These are phyloP conservation scores for Arion vulgaris DNA, from an alignment of 1,140 invertebrate genomes.

Conservation along the genomic window DNA sequence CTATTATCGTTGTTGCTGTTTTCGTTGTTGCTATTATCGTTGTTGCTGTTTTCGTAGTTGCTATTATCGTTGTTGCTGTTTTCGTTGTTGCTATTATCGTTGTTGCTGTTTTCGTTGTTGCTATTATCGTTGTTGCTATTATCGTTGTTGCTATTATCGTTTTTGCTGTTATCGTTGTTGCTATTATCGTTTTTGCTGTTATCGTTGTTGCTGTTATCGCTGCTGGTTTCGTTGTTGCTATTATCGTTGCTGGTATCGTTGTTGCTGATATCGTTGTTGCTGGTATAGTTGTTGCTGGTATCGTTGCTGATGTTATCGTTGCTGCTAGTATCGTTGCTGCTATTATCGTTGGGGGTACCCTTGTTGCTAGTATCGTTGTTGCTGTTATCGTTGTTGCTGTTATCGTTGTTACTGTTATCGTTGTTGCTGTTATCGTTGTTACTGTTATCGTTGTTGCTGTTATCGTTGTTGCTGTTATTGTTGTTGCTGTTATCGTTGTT, in stretches of 20 bases:
- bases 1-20: too few species aligned
- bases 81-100: not conserved
- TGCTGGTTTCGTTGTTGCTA: not conserved
- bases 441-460: not conserved
- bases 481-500: not conserved
- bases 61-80: not conserved
- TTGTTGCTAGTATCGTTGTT: too few species aligned
- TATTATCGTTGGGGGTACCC: too few species aligned
- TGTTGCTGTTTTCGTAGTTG: too few species aligned
- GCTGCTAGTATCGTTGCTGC: too few species aligned
- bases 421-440: too few species aligned
- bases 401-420: too few species aligned
- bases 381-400: too few species aligned
- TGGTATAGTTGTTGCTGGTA: constrained; percentile 10
- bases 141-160: constrained; percentile 34
- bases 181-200: too few species aligned
- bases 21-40: too few species aligned
- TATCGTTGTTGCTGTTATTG: constrained; percentile 14
- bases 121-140: not conserved
- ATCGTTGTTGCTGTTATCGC: too few species aligned
- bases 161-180: constrained; percentile 25
- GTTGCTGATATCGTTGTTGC: not conserved
- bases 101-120: constrained; percentile 2
- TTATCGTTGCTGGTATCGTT: not conserved
- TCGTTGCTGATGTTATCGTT: not conserved